Conservation (phyloP, 1,140 invertebrate genomes). For the Ceratina japonica region DNA sequence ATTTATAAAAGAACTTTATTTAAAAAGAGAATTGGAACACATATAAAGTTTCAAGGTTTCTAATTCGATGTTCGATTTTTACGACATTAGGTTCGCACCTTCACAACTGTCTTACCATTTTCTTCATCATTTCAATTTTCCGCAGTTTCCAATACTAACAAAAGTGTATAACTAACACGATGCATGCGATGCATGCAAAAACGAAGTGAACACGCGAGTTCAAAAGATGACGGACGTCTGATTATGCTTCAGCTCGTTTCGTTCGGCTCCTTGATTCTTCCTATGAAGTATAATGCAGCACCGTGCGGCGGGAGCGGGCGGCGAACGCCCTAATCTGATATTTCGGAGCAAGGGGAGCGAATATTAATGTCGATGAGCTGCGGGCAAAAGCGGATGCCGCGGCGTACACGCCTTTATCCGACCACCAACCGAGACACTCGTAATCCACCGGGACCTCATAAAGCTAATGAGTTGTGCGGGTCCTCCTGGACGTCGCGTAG, state of each 20-base stretch:
- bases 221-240: not conserved
- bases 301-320: conserved; percentile 17
- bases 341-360: conserved; percentile 54
- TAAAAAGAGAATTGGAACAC: no score
- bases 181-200: not conserved
- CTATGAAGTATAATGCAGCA: conserved; percentile 48
- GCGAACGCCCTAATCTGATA: conserved; percentile 56
- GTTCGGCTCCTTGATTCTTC: conserved; percentile 38
- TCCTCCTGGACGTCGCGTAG: conserved; percentile 31
- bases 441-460: conserved; percentile 60
- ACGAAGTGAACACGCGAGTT: conserved; percentile 51
- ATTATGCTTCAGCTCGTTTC: conserved; percentile 20
- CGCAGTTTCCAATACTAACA: not conserved
- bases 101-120: no score
- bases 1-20: no score
- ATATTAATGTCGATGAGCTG: conserved; percentile 61
- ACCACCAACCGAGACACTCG: conserved; percentile 50
- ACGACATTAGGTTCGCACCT: no score
- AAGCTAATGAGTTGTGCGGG: conserved; percentile 63
- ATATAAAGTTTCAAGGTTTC: no score
- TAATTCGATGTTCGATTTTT: no score
- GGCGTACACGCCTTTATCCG: conserved; percentile 46
- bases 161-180: not conserved
- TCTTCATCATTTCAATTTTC: no score
- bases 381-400: conserved; percentile 51